These are phyloP conservation scores for Chiroxiphia lanceolata DNA, from an alignment of 2,797 vertebrate species.

Conservation along the genomic window DNA sequence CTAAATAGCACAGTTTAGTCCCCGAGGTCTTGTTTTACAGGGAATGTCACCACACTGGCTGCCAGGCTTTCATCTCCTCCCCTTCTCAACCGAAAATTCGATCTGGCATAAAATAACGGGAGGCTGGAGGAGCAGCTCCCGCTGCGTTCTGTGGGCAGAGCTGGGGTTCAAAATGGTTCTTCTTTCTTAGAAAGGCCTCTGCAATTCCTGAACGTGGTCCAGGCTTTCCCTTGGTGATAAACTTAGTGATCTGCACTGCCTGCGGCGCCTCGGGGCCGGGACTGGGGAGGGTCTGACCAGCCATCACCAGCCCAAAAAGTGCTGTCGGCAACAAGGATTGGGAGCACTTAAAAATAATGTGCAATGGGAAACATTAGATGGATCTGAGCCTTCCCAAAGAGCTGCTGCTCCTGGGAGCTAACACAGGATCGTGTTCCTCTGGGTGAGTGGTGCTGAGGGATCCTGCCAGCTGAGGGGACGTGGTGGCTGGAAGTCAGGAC, in stretches of 20 bases:
- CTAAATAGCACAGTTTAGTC: not conserved
- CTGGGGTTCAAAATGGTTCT: not conserved
- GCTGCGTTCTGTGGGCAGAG: not conserved
- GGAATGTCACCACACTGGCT: not conserved
- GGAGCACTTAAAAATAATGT: not conserved
- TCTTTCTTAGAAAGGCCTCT: not conserved
- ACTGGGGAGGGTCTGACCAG: not conserved
- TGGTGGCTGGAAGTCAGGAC: not conserved
- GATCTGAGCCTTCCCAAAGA: not conserved
- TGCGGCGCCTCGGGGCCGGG: accelerated
- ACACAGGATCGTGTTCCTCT: accelerated
- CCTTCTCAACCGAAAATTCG: not conserved
- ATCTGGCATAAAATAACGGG: not conserved
- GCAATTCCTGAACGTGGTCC: accelerated
- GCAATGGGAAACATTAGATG: accelerated
- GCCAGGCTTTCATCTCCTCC: not conserved
- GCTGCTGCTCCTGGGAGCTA: not conserved
- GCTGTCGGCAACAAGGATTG: not conserved
- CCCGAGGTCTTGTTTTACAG: not conserved
- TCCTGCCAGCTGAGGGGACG: not conserved
- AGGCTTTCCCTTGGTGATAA: not conserved
- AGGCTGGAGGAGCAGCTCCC: not conserved
- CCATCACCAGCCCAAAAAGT: accelerated
- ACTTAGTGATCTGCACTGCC: not conserved
- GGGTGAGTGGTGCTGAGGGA: accelerated